These are phyloP conservation scores for Enchytraeus crypticus DNA, from an alignment of 2,888 invertebrate species.

Conservation along the genomic window DNA sequence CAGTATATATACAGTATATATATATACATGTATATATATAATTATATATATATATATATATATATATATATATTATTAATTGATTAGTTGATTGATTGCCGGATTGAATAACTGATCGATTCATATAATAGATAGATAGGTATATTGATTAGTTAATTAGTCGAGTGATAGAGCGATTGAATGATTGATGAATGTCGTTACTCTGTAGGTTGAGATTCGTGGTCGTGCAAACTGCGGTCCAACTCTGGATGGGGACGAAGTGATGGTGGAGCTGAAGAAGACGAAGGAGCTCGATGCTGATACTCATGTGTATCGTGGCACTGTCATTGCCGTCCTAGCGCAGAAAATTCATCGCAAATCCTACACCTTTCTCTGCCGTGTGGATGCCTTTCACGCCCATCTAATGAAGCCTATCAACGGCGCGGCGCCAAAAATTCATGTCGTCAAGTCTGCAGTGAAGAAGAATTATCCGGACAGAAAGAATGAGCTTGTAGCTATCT, in stretches of 20 bases:
- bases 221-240: constrained; percentile 20
- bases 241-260: constrained; percentile 15
- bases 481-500: constrained; percentile 20
- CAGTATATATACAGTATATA: too few species aligned
- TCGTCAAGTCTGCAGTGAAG: background rate
- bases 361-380: constrained; percentile 37
- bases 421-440: constrained; percentile 28
- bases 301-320: constrained; percentile 17
- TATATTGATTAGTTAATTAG: too few species aligned
- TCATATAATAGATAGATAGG: too few species aligned
- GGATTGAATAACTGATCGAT: too few species aligned
- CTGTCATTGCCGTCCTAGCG: constrained; percentile 37
- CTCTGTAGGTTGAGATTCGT: constrained; percentile 48
- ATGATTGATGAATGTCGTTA: constrained; percentile 41
- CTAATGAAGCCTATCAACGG: constrained; percentile 36
- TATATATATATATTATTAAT: too few species aligned
- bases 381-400: constrained; percentile 32
- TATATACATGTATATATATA: too few species aligned
- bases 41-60: too few species aligned
- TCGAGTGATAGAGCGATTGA: too few species aligned
- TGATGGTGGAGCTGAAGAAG: constrained; percentile 11
- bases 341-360: constrained; percentile 30
- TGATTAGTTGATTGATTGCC: too few species aligned
- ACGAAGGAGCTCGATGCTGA: constrained; percentile 4
- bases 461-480: background rate